phyloP scores from a whole-genome alignment of 1,140 invertebrate genomes.

The Drosophila punjabiensis region DNA sequence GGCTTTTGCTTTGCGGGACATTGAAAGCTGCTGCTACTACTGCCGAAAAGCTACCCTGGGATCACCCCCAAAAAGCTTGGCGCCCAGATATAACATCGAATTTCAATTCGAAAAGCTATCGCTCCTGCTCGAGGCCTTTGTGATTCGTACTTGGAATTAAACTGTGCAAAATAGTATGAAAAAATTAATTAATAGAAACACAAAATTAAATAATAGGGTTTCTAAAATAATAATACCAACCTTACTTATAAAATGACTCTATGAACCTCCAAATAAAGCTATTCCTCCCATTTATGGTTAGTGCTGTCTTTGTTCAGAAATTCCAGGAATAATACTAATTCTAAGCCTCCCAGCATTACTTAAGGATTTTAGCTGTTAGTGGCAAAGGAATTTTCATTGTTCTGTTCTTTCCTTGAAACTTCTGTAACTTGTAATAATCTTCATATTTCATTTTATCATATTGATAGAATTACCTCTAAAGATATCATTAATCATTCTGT shows the following conservation, averaged over 20 bases:
- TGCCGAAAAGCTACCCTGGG: conserved; percentile 28
- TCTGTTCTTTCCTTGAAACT: no score
- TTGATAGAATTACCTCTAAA: neutral
- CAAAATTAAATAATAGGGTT: neutral
- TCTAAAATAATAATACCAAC: no score
- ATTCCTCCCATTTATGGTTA: no score
- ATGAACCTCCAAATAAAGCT: no score
- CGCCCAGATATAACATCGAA: neutral
- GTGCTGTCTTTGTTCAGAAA: no score
- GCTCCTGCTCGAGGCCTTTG: neutral
- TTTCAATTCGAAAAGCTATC: conserved; percentile 1
- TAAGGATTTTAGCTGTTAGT: no score
- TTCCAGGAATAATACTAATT: no score
- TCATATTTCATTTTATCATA: no score
- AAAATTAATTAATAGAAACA: neutral
- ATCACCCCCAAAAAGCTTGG: conserved; percentile 34
- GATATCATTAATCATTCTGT: neutral
- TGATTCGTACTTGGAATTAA: neutral
- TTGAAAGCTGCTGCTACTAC: conserved; percentile 52
- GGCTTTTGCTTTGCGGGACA: conserved; percentile 61
- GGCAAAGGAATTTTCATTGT: no score
- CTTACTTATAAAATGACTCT: no score
- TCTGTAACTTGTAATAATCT: no score
- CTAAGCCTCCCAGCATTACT: no score
- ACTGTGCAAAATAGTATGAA: neutral